A percentile compares a stretch with the other conserved stretches of the same genome.
These are phyloP conservation scores for Tapera naevia DNA, from an alignment of 2,797 vertebrate species.

Conservation along the genomic window DNA sequence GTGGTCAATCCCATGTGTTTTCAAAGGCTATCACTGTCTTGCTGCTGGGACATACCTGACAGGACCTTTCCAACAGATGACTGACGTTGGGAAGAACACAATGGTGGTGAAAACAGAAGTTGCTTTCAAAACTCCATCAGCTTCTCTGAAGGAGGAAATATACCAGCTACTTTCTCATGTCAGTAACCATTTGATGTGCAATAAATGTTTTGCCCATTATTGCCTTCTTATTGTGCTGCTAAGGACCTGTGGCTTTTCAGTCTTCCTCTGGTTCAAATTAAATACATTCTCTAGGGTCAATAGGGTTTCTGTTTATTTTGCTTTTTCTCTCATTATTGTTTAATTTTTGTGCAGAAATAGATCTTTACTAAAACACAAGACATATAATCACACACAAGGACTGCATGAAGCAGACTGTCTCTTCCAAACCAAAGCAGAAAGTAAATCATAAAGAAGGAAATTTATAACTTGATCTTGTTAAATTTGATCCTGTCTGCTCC, in stretches of 20 bases:
- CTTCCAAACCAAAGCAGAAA: neutral
- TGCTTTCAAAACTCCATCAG: neutral
- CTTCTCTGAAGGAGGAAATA: neutral
- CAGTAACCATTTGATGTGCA: neutral
- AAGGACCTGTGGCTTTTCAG: neutral
- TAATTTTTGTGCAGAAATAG: neutral
- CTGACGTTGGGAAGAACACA: accelerated
- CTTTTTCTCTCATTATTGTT: neutral
- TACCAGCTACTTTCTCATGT: neutral
- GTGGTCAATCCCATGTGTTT: neutral
- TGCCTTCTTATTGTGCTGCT: neutral
- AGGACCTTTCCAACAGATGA: neutral
- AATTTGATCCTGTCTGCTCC: neutral
- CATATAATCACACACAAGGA: neutral
- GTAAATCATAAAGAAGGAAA: neutral
- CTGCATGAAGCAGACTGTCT: neutral
- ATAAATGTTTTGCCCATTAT: neutral
- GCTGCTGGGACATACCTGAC: neutral
- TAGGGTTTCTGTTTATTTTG: neutral
- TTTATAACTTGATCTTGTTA: neutral
- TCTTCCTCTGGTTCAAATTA: neutral
- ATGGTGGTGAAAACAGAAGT: neutral
- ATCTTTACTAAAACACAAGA: neutral
- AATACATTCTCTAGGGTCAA: neutral
- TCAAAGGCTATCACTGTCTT: neutral